phyloP scores from a whole-genome alignment of 2,888 invertebrate genomes.

The Chouioia cunea region DNA sequence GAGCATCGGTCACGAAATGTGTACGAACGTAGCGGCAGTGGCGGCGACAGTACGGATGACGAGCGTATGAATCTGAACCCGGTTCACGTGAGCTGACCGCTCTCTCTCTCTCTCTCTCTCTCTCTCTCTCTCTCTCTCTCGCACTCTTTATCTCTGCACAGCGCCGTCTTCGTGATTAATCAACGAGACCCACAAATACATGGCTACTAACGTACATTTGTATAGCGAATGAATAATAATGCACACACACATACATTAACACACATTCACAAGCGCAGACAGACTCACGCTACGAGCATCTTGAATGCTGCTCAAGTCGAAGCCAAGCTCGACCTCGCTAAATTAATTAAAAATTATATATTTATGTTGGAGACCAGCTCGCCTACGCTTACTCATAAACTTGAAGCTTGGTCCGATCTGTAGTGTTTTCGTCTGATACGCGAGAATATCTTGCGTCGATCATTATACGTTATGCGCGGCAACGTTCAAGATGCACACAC shows the following conservation, averaged over 20 bases:
- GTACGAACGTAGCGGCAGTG: neutral
- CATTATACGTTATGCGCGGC: neutral
- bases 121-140: no score
- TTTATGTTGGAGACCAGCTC: conserved; percentile 12
- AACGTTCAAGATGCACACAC: neutral
- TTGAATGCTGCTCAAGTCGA: no score
- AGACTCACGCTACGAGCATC: no score
- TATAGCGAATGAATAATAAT: neutral
- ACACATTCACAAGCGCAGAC: no score
- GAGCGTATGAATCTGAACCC: conserved; percentile 17
- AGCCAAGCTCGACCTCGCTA: conserved; percentile 12
- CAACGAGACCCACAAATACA: conserved; percentile 21
- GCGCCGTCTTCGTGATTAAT: conserved; percentile 43
- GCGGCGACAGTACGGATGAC: conserved; percentile 18
- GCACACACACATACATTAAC: neutral
- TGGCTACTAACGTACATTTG: neutral
- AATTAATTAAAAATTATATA: conserved; percentile 45
- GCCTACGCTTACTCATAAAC: conserved; percentile 24
- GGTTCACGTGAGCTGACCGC: conserved; percentile 2
- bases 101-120: no score
- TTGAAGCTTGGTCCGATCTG: neutral
- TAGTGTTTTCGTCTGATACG: neutral
- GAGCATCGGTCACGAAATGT: conserved; percentile 17
- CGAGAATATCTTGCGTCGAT: neutral
- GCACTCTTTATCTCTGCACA: no score